Evolutionary conservation across 2,888 invertebrate genomes (phyloP).

Genomic region (Drosophila dives): DNA sequence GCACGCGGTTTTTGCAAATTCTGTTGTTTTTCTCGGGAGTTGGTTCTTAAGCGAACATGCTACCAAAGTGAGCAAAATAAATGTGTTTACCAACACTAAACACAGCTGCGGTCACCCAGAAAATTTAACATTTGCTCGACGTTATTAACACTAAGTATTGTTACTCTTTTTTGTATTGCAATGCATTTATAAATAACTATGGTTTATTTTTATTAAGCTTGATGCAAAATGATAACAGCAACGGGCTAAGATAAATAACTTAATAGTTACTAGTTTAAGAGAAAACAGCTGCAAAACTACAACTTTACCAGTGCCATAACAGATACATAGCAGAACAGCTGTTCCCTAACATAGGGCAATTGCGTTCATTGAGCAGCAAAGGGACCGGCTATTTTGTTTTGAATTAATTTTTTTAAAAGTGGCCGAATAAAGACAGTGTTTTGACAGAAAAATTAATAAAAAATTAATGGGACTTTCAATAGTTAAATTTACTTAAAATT

Average conservation of each 20-base stretch:
- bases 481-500: not conserved
- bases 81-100: constrained; percentile 23
- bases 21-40: constrained; percentile 57
- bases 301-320: not conserved
- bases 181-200: too few species aligned
- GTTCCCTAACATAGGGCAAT: not conserved
- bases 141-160: constrained; percentile 14
- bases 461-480: not conserved
- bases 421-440: not conserved
- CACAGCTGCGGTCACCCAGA: constrained; percentile 26
- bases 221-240: not conserved
- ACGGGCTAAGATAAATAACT: not conserved
- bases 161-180: not conserved
- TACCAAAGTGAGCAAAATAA: constrained; percentile 35
- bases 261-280: too few species aligned
- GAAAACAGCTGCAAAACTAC: not conserved
- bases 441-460: not conserved
- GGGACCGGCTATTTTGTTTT: constrained; percentile 4
- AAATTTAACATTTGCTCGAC: constrained; percentile 9
- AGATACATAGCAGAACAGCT: constrained; percentile 16
- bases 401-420: not conserved
- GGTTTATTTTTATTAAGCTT: not conserved
- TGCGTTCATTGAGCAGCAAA: not conserved
- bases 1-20: constrained; percentile 57
- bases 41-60: constrained; percentile 41